Evolutionary conservation across 1,140 invertebrate genomes (phyloP), one percentile per base, ranked within the genome.

Genomic region (Pogonomyrmex barbatus): DNA sequence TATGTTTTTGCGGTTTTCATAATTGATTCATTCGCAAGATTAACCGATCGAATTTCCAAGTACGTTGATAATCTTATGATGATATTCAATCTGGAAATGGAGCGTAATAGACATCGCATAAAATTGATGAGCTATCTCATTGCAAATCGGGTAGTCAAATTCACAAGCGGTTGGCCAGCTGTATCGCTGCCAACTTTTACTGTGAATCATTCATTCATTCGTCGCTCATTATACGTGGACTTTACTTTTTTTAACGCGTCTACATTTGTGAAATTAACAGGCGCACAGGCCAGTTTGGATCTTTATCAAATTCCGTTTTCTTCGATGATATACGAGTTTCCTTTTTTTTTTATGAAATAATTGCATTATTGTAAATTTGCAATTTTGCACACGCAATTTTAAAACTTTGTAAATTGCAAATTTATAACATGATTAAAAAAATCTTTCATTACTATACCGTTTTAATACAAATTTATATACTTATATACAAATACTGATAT

Each of bases 171-270:
- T 39, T 73, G 68, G 83, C 63, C 90, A 91, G 89, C 86, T 93
- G 93, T 93, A 91, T 63, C 73, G 78, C 81, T 93, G 93, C 92
- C 92, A 94, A 94, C 91, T 91, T 89, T 88, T 83, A 76, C 83
- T 39, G 56, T 88, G 82, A 90, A 90, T 91, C 88, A 87, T 91
- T 91, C 92, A 91, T 92, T 93, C 91, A 92, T 75, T 75, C 78
- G 6, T 5, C n/a, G 30, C 75, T 58, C 81, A 87, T 86, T 91
- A 63, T 78, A 67, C 42, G 24, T 14, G 36, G 12, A 33, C 33
- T 33, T 65, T 47, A 54, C 52, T 88, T 81, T 68, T 81, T 77
- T 70, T 52, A 30, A 47, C 8, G 14, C 14, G 0, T 83, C 30
- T 10, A n/a, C 30, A 39, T 42, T 68, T 33, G 39, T 36, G 39